These are phyloP conservation scores for Psilanteris sp. DNA, from an alignment of 1,140 invertebrate species.

Conservation along the genomic window DNA sequence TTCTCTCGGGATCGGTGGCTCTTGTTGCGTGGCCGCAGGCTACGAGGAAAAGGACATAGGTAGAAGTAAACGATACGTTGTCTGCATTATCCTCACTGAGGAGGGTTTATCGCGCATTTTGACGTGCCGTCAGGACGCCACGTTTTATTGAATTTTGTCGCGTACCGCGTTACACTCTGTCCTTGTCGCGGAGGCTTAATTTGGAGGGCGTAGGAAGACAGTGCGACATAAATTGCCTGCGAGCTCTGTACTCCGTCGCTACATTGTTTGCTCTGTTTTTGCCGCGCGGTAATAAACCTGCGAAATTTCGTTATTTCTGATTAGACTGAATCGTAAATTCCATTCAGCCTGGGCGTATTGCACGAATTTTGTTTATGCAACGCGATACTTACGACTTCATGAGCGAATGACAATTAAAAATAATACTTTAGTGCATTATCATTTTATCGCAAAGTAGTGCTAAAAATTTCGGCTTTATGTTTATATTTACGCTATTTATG, in stretches of 20 bases:
- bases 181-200: conserved; percentile 37
- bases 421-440: conserved; percentile 24
- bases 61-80: conserved; percentile 61
- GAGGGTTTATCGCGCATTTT: conserved; percentile 60
- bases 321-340: conserved; percentile 50
- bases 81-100: conserved; percentile 63
- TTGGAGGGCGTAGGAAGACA: conserved; percentile 48
- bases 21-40: conserved; percentile 30
- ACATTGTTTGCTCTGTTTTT: conserved; percentile 46
- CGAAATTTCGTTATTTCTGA: conserved; percentile 55
- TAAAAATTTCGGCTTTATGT: conserved; percentile 15
- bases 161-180: conserved; percentile 38
- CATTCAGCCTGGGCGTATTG: conserved; percentile 23
- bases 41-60: conserved; percentile 55
- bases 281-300: conserved; percentile 22
- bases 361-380: conserved; percentile 22
- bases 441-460: conserved; percentile 16
- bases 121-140: conserved; percentile 33
- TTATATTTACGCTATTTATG: conserved; percentile 5
- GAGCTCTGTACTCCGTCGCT: background rate
- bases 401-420: conserved; percentile 13
- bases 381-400: conserved; percentile 16
- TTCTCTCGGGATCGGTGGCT: conserved; percentile 48
- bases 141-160: conserved; percentile 61
- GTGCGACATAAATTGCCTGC: conserved; percentile 43